These are phyloP conservation scores for Arnoldichthys spilopterus DNA, from an alignment of 2,797 vertebrate genomes.

Conservation along the genomic window DNA sequence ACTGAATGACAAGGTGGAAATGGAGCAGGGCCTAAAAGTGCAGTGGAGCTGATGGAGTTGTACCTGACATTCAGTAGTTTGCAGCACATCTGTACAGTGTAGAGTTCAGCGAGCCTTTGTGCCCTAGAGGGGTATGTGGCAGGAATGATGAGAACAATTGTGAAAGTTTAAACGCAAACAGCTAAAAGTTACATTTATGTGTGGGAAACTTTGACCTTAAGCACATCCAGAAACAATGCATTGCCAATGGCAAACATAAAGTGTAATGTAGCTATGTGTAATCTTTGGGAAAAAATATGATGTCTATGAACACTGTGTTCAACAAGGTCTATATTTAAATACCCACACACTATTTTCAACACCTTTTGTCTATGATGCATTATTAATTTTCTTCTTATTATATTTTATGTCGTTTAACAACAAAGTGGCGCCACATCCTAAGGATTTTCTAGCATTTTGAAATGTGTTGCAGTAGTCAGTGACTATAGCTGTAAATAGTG, in stretches of 20 bases:
- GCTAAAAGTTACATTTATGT: slow-evolving; percentile 26
- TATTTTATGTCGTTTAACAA: too few relatives aligned
- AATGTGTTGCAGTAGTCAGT: too few relatives aligned
- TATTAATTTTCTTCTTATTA: too few relatives aligned
- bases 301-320: too few relatives aligned
- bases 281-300: neutral
- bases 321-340: too few relatives aligned
- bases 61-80: slow-evolving; percentile 2
- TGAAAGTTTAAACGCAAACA: slow-evolving; percentile 25
- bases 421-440: too few relatives aligned
- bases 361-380: too few relatives aligned
- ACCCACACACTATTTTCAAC: too few relatives aligned
- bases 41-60: slow-evolving; percentile 7
- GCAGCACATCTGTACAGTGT: slow-evolving; percentile 11
- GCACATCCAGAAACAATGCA: neutral
- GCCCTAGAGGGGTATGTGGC: slow-evolving; percentile 13
- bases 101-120: neutral
- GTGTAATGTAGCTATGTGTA: neutral
- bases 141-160: slow-evolving; percentile 20
- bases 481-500: neutral
- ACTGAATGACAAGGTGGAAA: slow-evolving; percentile 16
- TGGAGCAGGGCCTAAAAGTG: neutral
- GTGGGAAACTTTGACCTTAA: neutral
- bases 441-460: too few relatives aligned
- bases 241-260: neutral